Evolutionary conservation across 2,797 vertebrate genomes (phyloP), one percentile per base, ranked within the genome.

Genomic region (Pogoniulus pusillus): DNA sequence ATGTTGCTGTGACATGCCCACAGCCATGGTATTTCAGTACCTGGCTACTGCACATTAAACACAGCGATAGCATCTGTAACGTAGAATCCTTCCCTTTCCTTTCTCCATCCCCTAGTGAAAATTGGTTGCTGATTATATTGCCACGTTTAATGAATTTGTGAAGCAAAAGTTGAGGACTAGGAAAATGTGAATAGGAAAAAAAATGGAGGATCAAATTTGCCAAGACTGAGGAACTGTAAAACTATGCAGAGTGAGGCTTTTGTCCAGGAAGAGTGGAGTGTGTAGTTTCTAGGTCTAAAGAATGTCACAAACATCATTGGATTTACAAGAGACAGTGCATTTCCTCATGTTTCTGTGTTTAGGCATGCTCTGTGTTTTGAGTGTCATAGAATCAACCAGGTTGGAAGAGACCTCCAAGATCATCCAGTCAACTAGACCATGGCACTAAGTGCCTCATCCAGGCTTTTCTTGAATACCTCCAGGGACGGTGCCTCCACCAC

Each of bases 91-190:
- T 85, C 37, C 18, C 5, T 88, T 76, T n/a, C n/a, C n/a, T 85
- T 80, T 76, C n/a, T 79, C 34, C 13, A 6, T 62, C 54, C 62
- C 53, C 29, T 65, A 35, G 32, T 65, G 74, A 76, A 84, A 93
- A 77, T 8, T 20, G 12, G 23, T 75, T 80, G 54, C 55, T 77
- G 86, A 85, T 94, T 91, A 59, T 75, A 75, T 53, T 80, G 54
- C 84, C 84, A 7, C 65, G 77, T 22, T 62, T 85, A 91, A 79
- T 82, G 74, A 89, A 54, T 85, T 81, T 86, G 71, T 74, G 60
- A 79, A 88, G 68, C 57, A 68, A 73, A 93, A 92, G 39, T 66
- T 85, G 71, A 85, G 26, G 35, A 78, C 26, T 27, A 82, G 32
- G 37, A 92, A 71, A 82, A 76, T 1, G 6, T 16, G 71, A 54